Base-by-base conservation (phyloP, 2,888 invertebrate genomes). In the Oxycera nigricornis region DNA sequence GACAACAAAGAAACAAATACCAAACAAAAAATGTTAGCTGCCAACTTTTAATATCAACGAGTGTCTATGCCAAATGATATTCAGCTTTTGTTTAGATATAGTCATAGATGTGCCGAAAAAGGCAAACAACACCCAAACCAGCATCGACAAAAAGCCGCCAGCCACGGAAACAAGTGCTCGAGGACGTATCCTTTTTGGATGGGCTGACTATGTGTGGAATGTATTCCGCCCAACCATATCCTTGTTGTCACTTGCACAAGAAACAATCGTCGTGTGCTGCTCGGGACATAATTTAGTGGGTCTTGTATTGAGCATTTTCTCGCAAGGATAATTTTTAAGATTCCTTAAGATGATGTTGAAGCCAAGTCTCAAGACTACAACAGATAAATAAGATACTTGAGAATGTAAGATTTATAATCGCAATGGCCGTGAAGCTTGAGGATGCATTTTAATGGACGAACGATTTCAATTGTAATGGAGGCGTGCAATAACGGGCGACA, bases 61-160 rank as follows among this genome's bases (percentile, higher is more conserved):
- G 31, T 52, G 70, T 41, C 55, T 52, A 70, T 31, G 70, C 70
- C 70, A 70, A 52, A 52, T 31, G 70, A 70, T 70, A 55, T 70
- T 67, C 30, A 31, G 20, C 22, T 31, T 70, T 46, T 24, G n/a
- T 62, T 50, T 50, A 20, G 35, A 17, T 17, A 50, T 7, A 11
- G 11, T 7, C 9, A 50, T 50, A 3, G 50, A n/a, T 6, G 17
- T 2, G 17, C 46, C 2, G 46, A 46, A 22, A 57, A 57, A 57
- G 57, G 24, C 17, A 26, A 26, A 46, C 46, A n/a, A n/a, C n/a
- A n/a, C n/a, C n/a, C n/a, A n/a, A n/a, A n/a, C n/a, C 7, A 35
- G 35, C 35, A 35, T 35, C 35, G 35, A n/a, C 35, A 55, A 22
- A 55, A 55, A 11, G 22, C 22, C 31, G 61, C 61, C 61, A 61